Percentiles rank a stretch among this genome's conserved stretches.
Conservation (phyloP, 2,113 vertebrate genomes). For the Psittacus erithacus region DNA sequence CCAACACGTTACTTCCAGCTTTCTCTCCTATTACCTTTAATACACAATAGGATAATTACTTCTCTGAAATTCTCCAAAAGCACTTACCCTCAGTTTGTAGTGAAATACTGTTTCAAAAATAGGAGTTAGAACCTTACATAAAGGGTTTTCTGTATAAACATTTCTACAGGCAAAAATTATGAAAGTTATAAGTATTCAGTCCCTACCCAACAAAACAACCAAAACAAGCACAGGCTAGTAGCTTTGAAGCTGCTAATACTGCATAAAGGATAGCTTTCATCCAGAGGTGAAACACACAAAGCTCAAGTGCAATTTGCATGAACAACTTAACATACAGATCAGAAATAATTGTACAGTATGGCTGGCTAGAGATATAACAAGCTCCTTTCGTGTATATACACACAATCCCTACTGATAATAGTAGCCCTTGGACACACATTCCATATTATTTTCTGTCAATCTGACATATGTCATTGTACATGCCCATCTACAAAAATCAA, state of each 20-base stretch:
- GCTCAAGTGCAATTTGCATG: neutral
- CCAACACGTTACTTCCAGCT: neutral
- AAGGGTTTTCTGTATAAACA: neutral
- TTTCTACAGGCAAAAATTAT: neutral
- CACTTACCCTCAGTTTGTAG: neutral
- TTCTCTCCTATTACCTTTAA: neutral
- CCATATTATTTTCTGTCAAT: neutral
- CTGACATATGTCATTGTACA: neutral
- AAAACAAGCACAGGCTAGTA: neutral
- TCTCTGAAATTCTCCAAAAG: neutral
- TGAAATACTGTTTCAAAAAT: neutral
- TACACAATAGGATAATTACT: neutral
- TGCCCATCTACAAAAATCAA: neutral
- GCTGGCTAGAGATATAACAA: neutral
- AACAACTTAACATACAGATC: neutral
- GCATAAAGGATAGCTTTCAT: neutral
- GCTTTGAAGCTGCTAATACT: neutral
- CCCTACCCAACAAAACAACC: neutral
- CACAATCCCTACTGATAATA: neutral
- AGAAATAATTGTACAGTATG: neutral
- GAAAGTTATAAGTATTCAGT: neutral
- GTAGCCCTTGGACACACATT: neutral
- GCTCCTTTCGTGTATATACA: neutral
- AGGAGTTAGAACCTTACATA: neutral
- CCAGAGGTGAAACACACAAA: neutral